A percentile compares a stretch with the other conserved stretches of the same genome.
Evolutionary conservation across 2,113 vertebrate species (phyloP).

Genomic region (Murina feae): DNA sequence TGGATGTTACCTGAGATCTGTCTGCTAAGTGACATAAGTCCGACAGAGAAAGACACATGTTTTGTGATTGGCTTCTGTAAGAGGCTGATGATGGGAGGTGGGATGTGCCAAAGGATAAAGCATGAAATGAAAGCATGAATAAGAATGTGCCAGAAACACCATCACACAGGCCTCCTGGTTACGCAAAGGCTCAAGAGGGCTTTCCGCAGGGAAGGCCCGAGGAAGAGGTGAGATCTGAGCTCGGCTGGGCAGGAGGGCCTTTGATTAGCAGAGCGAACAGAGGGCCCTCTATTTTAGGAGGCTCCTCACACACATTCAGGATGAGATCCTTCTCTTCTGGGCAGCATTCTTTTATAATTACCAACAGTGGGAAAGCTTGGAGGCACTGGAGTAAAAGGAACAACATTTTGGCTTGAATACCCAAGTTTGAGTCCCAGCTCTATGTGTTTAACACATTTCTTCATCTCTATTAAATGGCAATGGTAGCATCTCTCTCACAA

Average conservation of each 20-base stretch:
- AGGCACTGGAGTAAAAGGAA: neutral
- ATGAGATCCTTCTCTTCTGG: neutral
- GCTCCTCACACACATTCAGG: neutral
- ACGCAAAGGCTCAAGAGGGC: neutral
- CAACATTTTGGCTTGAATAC: neutral
- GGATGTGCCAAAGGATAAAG: fast-evolving
- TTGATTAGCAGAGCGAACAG: neutral
- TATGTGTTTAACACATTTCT: neutral
- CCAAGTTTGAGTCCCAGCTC: neutral
- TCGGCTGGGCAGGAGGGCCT: neutral
- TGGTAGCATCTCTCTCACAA: neutral
- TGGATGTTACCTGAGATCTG: neutral
- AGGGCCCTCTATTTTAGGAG: neutral
- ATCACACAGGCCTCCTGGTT: neutral
- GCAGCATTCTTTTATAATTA: neutral
- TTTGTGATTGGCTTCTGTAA: too few relatives aligned
- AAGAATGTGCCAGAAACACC: neutral
- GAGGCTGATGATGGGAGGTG: neutral
- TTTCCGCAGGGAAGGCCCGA: neutral
- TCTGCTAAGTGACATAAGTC: neutral
- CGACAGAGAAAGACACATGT: neutral
- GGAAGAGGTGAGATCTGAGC: neutral
- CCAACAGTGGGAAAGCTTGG: neutral
- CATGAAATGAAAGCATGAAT: neutral
- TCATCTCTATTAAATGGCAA: neutral